phyloP scores from a whole-genome alignment of 2,888 invertebrate species.

The Furcula furcula region DNA sequence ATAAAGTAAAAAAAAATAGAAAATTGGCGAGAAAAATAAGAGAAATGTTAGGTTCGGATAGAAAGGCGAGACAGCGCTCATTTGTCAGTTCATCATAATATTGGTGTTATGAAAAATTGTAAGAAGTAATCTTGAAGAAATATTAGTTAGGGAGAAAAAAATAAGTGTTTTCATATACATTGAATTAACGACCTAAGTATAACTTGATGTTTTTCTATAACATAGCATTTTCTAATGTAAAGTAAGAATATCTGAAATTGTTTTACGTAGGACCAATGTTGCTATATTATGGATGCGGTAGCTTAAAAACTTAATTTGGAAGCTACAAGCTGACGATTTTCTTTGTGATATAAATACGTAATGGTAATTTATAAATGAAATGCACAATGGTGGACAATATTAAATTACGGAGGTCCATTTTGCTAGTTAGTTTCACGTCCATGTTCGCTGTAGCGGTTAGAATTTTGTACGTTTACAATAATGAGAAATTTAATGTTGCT shows the following conservation, averaged over 20 bases:
- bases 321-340: conserved; percentile 48
- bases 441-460: conserved; percentile 60
- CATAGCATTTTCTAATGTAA: conserved; percentile 43
- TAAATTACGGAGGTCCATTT: conserved; percentile 74
- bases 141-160: conserved; percentile 46
- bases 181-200: conserved; percentile 33
- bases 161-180: conserved; percentile 70
- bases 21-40: conserved; percentile 41
- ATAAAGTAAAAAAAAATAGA: conserved; percentile 67
- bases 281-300: conserved; percentile 37
- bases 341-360: conserved; percentile 72
- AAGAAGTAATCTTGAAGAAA: too few species aligned
- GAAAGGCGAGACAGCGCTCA: conserved; percentile 59
- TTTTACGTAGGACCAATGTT: conserved; percentile 61
- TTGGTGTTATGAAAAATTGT: conserved; percentile 15
- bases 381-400: conserved; percentile 80
- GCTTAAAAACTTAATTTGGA: conserved; percentile 35
- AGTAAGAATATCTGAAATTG: conserved; percentile 21
- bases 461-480: conserved; percentile 62
- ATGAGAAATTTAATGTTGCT: conserved; percentile 45
- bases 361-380: conserved; percentile 47
- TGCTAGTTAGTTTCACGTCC: conserved; percentile 67
- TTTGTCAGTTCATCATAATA: conserved; percentile 27
- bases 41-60: conserved; percentile 44
- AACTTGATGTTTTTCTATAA: conserved; percentile 61